Evolutionary conservation across 2,888 invertebrate species (phyloP).

Genomic region (Tipula lateralis): DNA sequence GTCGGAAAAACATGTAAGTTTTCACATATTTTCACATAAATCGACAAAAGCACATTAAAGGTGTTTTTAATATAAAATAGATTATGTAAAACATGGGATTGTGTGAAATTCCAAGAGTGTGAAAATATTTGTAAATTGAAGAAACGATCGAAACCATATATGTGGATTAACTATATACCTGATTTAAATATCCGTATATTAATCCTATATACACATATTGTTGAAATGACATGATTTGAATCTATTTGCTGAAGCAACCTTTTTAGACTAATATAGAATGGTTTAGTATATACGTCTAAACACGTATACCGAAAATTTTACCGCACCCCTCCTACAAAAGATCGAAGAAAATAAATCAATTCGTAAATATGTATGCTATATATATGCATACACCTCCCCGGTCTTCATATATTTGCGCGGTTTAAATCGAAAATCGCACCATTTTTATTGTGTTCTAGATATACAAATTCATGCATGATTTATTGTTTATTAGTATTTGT

Average conservation of each 20-base stretch:
- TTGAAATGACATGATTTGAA: slow-evolving; percentile 24
- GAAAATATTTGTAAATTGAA: background rate
- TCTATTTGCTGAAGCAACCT: background rate
- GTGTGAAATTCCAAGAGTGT: background rate
- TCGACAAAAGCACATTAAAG: background rate
- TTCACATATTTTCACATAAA: background rate
- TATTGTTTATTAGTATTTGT: background rate
- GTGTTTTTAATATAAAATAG: background rate
- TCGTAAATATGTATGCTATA: background rate
- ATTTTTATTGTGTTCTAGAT: slow-evolving; percentile 1
- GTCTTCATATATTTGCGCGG: background rate
- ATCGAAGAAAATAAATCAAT: background rate
- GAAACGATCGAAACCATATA: background rate
- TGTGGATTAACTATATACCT: background rate
- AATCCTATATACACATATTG: background rate
- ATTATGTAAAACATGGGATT: background rate
- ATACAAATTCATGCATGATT: background rate
- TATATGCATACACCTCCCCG: background rate
- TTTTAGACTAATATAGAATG: background rate
- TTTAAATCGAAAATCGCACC: background rate
- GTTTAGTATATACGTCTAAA: background rate
- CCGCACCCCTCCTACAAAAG: background rate
- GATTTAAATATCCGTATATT: background rate
- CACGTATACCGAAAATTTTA: background rate
- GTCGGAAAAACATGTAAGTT: background rate